phyloP scores from a whole-genome alignment of 2,113 vertebrate species.

The Neotragus pygmaeus region DNA sequence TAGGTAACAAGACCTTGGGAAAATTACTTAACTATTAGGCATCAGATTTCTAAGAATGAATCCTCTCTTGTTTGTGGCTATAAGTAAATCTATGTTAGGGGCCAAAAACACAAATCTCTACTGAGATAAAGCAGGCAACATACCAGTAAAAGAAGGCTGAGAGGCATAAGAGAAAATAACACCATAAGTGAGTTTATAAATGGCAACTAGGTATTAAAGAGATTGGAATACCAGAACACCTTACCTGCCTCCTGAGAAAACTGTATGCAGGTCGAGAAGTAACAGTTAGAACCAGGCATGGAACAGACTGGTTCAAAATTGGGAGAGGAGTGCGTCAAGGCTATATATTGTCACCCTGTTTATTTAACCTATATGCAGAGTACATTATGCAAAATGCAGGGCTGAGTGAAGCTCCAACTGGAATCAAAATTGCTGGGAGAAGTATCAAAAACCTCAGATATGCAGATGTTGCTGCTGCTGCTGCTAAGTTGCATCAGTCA shows the following conservation, averaged over 20 bases:
- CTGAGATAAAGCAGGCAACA: neutral
- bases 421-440: neutral
- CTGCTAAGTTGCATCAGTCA: neutral
- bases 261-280: neutral
- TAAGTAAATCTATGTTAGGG: neutral
- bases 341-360: neutral
- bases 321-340: neutral
- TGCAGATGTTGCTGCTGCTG: neutral
- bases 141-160: neutral
- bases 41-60: neutral
- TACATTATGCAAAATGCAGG: neutral
- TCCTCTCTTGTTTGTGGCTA: neutral
- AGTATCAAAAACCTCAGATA: neutral
- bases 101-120: neutral
- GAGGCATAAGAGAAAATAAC: neutral
- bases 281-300: neutral
- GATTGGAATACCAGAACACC: neutral
- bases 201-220: neutral
- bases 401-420: neutral
- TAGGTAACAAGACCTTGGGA: neutral
- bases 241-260: neutral
- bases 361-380: neutral
- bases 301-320: neutral
- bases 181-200: neutral
- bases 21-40: neutral